phyloP scores from a whole-genome alignment of 2,113 vertebrate species.

The Onychorhynchus coronatus region DNA sequence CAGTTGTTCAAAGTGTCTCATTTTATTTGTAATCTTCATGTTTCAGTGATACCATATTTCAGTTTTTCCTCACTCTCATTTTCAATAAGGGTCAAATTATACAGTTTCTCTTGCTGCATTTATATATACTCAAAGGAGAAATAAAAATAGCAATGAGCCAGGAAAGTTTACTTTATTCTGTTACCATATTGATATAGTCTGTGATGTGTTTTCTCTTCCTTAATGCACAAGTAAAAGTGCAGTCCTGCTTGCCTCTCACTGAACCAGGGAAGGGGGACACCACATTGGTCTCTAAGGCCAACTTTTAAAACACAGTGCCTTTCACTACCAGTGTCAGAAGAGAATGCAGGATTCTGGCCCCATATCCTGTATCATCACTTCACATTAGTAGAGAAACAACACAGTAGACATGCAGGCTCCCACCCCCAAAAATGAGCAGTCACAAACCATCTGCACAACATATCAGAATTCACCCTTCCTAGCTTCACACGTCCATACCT shows the following conservation, averaged over 20 bases:
- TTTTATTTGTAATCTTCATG: not conserved
- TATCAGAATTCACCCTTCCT: accelerated
- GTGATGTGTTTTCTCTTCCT: not conserved
- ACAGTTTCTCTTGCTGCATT: not conserved
- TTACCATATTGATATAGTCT: not conserved
- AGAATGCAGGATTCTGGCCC: not conserved
- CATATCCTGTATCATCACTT: accelerated
- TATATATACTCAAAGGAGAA: not conserved
- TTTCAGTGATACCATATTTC: slow-evolving; percentile 26
- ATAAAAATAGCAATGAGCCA: not conserved
- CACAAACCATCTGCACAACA: not conserved
- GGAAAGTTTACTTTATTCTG: not conserved
- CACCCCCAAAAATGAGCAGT: not conserved
- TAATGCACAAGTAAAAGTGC: not conserved
- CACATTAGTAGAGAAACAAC: not conserved
- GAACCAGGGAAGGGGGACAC: not conserved
- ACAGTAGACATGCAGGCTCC: not conserved
- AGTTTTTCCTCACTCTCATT: slow-evolving; percentile 24
- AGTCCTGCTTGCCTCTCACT: not conserved
- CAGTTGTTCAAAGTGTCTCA: not conserved
- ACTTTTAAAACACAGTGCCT: not conserved
- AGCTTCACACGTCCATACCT: not conserved
- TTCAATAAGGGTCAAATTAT: slow-evolving; percentile 1
- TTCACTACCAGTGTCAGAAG: not conserved
- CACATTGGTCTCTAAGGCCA: not conserved